phyloP scores from a whole-genome alignment of 1,140 invertebrate species.

The Drosophila mayri region DNA sequence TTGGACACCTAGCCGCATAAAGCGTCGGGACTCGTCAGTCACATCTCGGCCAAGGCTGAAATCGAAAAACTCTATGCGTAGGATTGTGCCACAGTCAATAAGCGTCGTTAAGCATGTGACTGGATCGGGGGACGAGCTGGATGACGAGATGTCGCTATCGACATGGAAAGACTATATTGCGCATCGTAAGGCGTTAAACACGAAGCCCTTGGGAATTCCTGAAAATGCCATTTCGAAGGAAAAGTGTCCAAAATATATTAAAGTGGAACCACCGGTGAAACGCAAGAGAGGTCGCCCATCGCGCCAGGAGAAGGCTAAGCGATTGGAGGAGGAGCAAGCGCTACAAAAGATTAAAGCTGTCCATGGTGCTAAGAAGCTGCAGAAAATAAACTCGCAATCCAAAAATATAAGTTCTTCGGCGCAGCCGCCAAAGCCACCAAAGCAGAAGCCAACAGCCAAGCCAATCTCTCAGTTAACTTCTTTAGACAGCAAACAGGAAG shows the following conservation, averaged over 20 bases:
- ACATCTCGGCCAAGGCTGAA: not conserved
- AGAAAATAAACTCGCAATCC: not conserved
- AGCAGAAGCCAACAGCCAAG: not conserved
- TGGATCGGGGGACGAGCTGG: not conserved
- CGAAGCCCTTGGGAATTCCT: not conserved
- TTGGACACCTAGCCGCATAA: not conserved
- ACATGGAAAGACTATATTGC: not conserved
- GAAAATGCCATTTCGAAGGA: too few relatives aligned
- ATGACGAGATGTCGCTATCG: slow-evolving; percentile 2
- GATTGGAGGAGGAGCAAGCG: not conserved
- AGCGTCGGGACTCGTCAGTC: not conserved
- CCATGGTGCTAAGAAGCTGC: not conserved
- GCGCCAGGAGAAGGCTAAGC: not conserved
- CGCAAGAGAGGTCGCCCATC: slow-evolving; percentile 28
- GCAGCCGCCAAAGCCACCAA: not conserved
- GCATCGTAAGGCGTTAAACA: too few relatives aligned
- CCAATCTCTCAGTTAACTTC: not conserved
- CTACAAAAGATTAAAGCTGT: not conserved
- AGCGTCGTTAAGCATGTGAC: not conserved
- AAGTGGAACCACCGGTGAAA: not conserved
- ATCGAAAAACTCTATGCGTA: not conserved
- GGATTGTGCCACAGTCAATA: not conserved
- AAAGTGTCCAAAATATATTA: not conserved
- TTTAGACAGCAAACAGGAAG: not conserved
- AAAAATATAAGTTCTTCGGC: not conserved